Evolutionary conservation across 2,888 invertebrate species (phyloP), one percentile per base, ranked within the genome.

Genomic region (Orgyia antiqua): DNA sequence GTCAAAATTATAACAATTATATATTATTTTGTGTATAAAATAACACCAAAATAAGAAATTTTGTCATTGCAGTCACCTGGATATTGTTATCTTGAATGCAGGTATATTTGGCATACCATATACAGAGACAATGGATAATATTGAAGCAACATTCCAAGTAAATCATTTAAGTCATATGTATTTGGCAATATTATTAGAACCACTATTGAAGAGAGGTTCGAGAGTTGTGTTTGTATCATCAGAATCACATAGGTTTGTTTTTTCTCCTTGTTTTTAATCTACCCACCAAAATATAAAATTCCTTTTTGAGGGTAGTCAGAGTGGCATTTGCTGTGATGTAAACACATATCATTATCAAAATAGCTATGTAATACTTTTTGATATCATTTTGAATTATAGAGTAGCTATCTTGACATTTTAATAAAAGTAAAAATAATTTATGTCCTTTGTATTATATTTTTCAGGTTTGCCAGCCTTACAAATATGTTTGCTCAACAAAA

Each of bases 151-250:
- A 47, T 94, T 94, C 68, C 95, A 95, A 90, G 94, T 97, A 1
- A 97, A 96, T 68, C 94, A 96, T 72, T 83, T 97, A 31, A 90
- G 93, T 4, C 95, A 94, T 55, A 90, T 93, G 70, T 93, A 96
- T 65, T 73, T 98, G 11, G 92, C 94, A 0, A 68, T 94, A 26
- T 77, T 96, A 26, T 69, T 97, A 25, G 90, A 93, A 50, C 88
- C 92, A 1, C 58, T 93, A 15, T 80, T 97, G 27, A 87, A 88
- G 45, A 88, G 87, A 42, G 91, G 90, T 1, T 88, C 91, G 0
- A 88, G 97, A 56, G 91, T 98, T 18, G 89, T 97, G 2, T 90
- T 97, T 54, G 89, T 98, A 0, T 93, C 97, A 1, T 97, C 97
- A 4, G 94, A 96, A 74, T 94, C 95, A 1, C 97, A 97, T 67